phyloP scores from a whole-genome alignment of 2,113 vertebrate genomes.

The Propithecus coquereli region DNA sequence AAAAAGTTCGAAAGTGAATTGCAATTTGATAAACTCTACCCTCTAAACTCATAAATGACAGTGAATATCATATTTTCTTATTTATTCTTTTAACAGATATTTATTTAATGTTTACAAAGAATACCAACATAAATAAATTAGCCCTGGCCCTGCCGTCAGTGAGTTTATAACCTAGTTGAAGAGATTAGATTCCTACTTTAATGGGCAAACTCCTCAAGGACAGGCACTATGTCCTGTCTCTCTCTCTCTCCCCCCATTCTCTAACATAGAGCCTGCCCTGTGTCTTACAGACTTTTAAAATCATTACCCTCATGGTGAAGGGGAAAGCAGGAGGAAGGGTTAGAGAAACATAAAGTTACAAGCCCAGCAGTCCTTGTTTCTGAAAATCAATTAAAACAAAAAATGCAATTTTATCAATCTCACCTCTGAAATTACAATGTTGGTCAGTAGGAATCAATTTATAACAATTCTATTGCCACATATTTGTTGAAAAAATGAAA shows the following conservation, averaged over 20 bases:
- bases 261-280: neutral
- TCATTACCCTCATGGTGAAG: neutral
- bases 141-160: neutral
- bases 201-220: neutral
- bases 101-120: neutral
- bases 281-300: neutral
- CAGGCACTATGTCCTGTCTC: neutral
- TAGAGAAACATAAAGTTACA: neutral
- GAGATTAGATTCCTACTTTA: neutral
- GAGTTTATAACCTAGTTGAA: neutral
- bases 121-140: neutral
- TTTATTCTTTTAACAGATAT: neutral
- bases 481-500: neutral
- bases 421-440: constrained; percentile 21
- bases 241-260: neutral
- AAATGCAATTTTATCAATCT: neutral
- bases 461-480: neutral
- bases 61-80: neutral
- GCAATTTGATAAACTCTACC: neutral
- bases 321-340: neutral
- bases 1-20: neutral
- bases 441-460: neutral
- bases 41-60: neutral
- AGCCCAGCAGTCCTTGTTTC: neutral
- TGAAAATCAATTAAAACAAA: constrained; percentile 22